Base-by-base conservation (phyloP, 1,140 invertebrate genomes). In the Trigoniulus corallinus region DNA sequence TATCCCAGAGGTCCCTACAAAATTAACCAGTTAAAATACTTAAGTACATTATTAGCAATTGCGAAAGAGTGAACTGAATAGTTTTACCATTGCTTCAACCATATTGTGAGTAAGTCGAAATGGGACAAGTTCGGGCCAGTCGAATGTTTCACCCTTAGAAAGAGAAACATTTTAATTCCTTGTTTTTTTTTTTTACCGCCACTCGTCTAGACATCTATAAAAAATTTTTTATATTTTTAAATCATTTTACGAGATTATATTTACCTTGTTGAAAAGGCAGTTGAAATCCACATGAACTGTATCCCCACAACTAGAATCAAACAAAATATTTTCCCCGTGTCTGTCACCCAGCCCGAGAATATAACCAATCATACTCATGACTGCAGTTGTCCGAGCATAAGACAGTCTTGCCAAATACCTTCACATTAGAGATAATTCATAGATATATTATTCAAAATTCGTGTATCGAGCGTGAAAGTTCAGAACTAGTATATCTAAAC, bases 301-400 rank as follows among this genome's bases (percentile, higher is more conserved):
- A 61, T 98, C 88, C 0, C 94, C 95, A 59, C 77, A 84, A 18
- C 76, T 84, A 0, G 84, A 80, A 69, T 98, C 92, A 56, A 98
- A 75, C 1, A 95, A 70, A 56, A 98, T 93, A 66, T 99, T 99
- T 72, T 98, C 95, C 1, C 88, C 86, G 67, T 98, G 96, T 22
- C 96, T 75, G 71, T 99, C 96, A 3, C 96, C 96, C 1, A 99
- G 73, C 4, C 95, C 94, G 21, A 98, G 70, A 52, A 98, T 86
- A 61, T 96, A 98, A 34, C 96, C 95, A 43, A 97, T 88, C 75
- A 98, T 95, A 1, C 88, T 94, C 83, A 98, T 98, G 0, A 97
- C 93, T 41, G 94, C 94, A 13, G 82, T 77, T 4, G 93, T 95
- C 53, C 86, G 75, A 47, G 88, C 83, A 61, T 88, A 98, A 0